phyloP scores from a whole-genome alignment of 2,797 vertebrate genomes.

The Thaleichthys pacificus region DNA sequence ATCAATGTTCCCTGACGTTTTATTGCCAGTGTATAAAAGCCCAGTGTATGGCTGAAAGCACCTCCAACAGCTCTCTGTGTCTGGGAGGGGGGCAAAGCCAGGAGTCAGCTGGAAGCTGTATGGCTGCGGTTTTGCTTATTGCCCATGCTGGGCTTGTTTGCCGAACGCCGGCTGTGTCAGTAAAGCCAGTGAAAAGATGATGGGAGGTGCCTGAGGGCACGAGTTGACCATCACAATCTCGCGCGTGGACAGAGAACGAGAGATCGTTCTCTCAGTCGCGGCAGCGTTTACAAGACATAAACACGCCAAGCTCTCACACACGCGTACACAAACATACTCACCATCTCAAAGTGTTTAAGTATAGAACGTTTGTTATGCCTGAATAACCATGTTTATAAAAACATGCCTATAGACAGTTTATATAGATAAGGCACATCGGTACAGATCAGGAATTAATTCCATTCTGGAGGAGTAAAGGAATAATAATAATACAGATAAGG shows the following conservation, averaged over 20 bases:
- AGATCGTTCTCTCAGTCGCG: constrained; percentile 31
- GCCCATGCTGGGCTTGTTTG: constrained; percentile 10
- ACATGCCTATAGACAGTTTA: too few species aligned
- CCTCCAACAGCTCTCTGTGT: background rate
- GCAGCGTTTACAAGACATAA: constrained; percentile 13
- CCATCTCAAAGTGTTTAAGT: too few species aligned
- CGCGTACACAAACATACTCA: too few species aligned
- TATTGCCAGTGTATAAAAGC: background rate
- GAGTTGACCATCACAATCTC: constrained; percentile 8
- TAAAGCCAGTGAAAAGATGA: constrained; percentile 24
- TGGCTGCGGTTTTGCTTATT: background rate
- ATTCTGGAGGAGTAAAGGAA: too few species aligned
- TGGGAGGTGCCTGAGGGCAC: background rate
- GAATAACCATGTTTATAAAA: too few species aligned
- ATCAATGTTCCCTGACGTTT: constrained; percentile 12
- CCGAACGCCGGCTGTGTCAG: constrained; percentile 23
- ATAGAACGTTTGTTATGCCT: too few species aligned
- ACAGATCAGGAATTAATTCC: too few species aligned
- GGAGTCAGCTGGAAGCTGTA: background rate
- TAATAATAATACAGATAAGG: too few species aligned
- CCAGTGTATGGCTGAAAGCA: background rate
- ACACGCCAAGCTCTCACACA: too few species aligned
- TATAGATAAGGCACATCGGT: too few species aligned
- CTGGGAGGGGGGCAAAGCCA: background rate
- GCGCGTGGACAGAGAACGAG: constrained; percentile 2